Evolutionary conservation across 2,113 vertebrate genomes (phyloP).

Genomic region (Jacana jacana): DNA sequence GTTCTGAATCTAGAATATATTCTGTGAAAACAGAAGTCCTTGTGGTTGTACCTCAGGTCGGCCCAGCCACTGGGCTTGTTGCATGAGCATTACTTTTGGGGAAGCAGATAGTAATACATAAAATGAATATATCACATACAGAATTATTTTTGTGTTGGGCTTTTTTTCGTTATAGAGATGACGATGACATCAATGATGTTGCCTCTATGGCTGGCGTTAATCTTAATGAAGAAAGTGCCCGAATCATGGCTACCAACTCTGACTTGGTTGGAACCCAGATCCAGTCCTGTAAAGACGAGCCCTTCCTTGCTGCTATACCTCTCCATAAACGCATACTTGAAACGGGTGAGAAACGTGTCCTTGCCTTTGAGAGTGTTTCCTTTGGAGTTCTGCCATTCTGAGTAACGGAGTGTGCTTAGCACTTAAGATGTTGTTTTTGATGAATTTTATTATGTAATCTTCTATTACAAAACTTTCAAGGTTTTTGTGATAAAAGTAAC

Average conservation of each 20-base stretch:
- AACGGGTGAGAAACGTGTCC: constrained; percentile 72
- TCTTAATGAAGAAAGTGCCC: constrained; percentile 85
- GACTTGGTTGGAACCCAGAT: constrained; percentile 85
- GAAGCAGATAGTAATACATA: not conserved
- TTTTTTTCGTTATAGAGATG: constrained; percentile 74
- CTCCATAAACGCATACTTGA: constrained; percentile 86
- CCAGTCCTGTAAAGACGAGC: constrained; percentile 87
- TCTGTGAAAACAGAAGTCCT: not conserved
- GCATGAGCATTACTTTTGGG: not conserved
- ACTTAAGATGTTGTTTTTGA: not conserved
- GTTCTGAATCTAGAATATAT: not conserved
- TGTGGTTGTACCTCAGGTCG: not conserved
- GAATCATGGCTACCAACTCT: constrained; percentile 85
- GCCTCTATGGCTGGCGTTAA: constrained; percentile 89
- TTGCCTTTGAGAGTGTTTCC: not conserved
- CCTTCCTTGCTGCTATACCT: constrained; percentile 82
- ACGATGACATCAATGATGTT: constrained; percentile 89
- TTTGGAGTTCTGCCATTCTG: not conserved
- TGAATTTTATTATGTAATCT: not conserved
- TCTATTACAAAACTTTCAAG: constrained; percentile 17
- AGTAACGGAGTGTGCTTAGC: not conserved
- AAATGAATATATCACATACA: not conserved
- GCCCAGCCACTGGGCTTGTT: not conserved
- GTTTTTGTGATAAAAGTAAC: constrained; percentile 5
- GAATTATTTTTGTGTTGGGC: not conserved